Base-by-base conservation (phyloP, 2,888 invertebrate genomes). In the Meloe dianella region DNA sequence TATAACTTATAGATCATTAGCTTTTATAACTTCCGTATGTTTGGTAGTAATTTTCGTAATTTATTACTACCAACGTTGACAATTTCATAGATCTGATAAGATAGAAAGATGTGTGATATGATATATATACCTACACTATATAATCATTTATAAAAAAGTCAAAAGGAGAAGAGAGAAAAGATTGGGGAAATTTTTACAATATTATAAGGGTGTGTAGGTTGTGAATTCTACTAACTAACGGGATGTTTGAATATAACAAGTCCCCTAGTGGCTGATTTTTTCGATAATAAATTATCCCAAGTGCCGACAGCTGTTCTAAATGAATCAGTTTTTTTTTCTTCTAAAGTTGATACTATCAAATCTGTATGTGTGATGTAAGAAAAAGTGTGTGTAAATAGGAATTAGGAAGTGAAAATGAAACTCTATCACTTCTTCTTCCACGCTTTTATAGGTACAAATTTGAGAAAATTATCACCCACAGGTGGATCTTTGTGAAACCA, bases 201-300 rank as follows among this genome's bases (percentile, higher is more conserved):
- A 54, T 54, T 54, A 54, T 22, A 51, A 51, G 41, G 41, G 35
- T 47, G 54, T 22, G 54, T 54, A 54, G 22, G 54, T 24, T 54
- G 54, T 12, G 10, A 38, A 14, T 2, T 14, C 38, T 10, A 14
- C 54, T 54, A 54, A 54, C 54, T 54, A 54, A 70, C 67, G 71
- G 70, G 59, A 54, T 54, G 54, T 54, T 54, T 54, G 54, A 54
- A 54, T 70, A 71, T 77, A 77, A 77, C 74, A 75, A 77, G 77
- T 73, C 76, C 77, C 76, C 74, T 70, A 74, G 76, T 74, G 76
- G 70, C 75, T 75, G 73, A 76, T 77, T 72, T 71, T 66, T 68
- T 63, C 67, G 70, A 73, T 74, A 72, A 77, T 77, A 74, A 76
- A 77, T 76, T 76, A 74, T 70, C 66, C 70, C 57, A 64, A 65